Evolutionary conservation across 2,888 invertebrate species (phyloP).

Genomic region (Synergus itoensis): DNA sequence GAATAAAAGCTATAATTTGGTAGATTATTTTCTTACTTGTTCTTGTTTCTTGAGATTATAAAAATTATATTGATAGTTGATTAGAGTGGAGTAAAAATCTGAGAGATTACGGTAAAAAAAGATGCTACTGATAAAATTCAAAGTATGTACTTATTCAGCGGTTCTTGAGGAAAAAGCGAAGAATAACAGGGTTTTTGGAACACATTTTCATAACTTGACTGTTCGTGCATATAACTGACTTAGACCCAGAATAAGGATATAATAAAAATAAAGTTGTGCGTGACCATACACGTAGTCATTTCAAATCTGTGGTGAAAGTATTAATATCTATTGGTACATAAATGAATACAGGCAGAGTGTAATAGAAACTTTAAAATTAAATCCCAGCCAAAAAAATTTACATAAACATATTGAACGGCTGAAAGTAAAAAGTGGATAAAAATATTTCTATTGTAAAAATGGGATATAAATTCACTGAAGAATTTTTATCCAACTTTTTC

Average conservation of each 20-base stretch:
- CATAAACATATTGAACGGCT: too few species aligned
- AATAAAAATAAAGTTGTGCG: not conserved
- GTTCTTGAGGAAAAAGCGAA: slow-evolving; percentile 29
- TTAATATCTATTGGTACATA: not conserved
- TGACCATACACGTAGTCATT: not conserved
- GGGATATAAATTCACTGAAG: too few species aligned
- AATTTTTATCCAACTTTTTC: too few species aligned
- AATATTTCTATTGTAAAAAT: too few species aligned
- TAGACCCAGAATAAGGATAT: not conserved
- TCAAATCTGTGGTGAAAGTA: not conserved
- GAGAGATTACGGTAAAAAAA: not conserved
- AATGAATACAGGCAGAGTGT: too few species aligned
- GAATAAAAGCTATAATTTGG: too few species aligned
- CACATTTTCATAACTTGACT: not conserved
- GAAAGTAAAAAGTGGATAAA: too few species aligned
- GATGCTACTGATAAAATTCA: slow-evolving; percentile 35
- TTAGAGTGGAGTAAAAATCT: not conserved
- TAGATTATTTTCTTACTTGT: too few species aligned
- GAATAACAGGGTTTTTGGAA: not conserved
- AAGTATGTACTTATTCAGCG: not conserved
- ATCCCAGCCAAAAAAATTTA: too few species aligned
- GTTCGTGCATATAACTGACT: not conserved
- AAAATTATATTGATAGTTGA: too few species aligned
- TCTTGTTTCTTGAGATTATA: not conserved
- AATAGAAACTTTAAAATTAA: too few species aligned